Evolutionary conservation across 2,888 invertebrate genomes (phyloP), one percentile per base, ranked within the genome.

Genomic region (Choreutis nemorana): DNA sequence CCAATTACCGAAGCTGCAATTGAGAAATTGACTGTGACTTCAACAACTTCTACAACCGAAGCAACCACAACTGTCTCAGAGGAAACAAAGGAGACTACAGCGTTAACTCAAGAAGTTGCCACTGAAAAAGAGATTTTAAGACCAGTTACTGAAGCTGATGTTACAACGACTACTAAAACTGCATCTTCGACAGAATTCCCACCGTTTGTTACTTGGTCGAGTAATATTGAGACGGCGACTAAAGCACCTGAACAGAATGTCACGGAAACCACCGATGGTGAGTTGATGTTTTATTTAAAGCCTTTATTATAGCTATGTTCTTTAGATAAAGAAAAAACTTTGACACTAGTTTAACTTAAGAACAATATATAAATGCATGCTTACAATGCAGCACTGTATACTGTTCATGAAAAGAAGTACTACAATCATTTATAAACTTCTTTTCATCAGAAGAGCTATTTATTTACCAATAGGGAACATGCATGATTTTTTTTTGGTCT

Each of bases 171-270:
- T 18, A 28, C 41, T 34, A 5, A 35, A 7, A 31, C 49, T 33
- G 37, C 49, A 8, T 45, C 54, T 22, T 48, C 65, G 3, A 64
- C 62, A 4, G 62, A 62, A 2, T 64, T 50, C 28, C 63, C 62
- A 4, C 58, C 64, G 3, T 52, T 83, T 1, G 78, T 82, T 2
- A 83, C 83, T 3, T 83, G 83, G 83, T 80, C 82, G 10, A 64
- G 65, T 15, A 44, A 48, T 1, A 59, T 79, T 7, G 78, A 77
- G 24, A 41, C 53, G 10, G 51, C 38, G 1, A 59, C 64, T 1
- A 65, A 62, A 35, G 39, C 50, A 1, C 59, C 70, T 2, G 58
- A 55, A 22, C n/a, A n/a, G n/a, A 52, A 49, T 14, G 35, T 37
- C 4, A 64, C 64, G 2, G 60, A 59, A 21, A 28, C 49, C 8